Conservation (phyloP, 2,888 invertebrate genomes). For the Drosophila formosana region DNA sequence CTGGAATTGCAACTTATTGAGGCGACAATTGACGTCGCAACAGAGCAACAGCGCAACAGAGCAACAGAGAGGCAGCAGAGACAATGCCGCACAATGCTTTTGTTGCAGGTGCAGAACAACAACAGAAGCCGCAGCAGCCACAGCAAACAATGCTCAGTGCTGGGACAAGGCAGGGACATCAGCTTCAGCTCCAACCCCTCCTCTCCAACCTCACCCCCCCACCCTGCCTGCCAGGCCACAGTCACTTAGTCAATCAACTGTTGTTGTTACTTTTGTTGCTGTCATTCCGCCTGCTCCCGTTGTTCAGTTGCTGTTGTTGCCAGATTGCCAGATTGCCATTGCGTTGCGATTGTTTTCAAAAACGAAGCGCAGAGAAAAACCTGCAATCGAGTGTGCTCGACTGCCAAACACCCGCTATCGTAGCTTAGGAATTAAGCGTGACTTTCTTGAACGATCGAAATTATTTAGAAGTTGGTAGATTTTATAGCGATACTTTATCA, state of each 20-base stretch:
- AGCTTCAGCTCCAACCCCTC: not conserved
- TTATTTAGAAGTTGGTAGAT: too few species aligned
- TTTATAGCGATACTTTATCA: too few species aligned
- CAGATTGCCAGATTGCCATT: constrained; percentile 66
- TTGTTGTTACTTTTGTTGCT: constrained; percentile 56
- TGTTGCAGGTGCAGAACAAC: constrained; percentile 44
- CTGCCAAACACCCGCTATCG: not conserved
- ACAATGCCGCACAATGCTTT: constrained; percentile 37
- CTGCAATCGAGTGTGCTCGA: not conserved
- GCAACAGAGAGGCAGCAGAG: constrained; percentile 12
- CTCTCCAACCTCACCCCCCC: not conserved
- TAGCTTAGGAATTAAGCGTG: too few species aligned
- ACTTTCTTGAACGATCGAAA: too few species aligned
- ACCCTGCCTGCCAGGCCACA: constrained; percentile 18
- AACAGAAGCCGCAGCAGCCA: constrained; percentile 2
- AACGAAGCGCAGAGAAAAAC: not conserved
- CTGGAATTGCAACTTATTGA: constrained; percentile 27
- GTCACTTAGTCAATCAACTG: constrained; percentile 73
- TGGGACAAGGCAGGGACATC: constrained; percentile 17
- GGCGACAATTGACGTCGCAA: constrained; percentile 47
- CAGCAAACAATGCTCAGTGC: constrained; percentile 25
- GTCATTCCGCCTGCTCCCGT: constrained; percentile 35
- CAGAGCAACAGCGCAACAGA: constrained; percentile 19
- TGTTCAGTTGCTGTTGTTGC: constrained; percentile 52
- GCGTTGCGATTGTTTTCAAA: constrained; percentile 63